A percentile compares a stretch with the other conserved stretches of the same genome.
Evolutionary conservation across 2,888 invertebrate genomes (phyloP).

Genomic region (Zygothrica quintamaculata): DNA sequence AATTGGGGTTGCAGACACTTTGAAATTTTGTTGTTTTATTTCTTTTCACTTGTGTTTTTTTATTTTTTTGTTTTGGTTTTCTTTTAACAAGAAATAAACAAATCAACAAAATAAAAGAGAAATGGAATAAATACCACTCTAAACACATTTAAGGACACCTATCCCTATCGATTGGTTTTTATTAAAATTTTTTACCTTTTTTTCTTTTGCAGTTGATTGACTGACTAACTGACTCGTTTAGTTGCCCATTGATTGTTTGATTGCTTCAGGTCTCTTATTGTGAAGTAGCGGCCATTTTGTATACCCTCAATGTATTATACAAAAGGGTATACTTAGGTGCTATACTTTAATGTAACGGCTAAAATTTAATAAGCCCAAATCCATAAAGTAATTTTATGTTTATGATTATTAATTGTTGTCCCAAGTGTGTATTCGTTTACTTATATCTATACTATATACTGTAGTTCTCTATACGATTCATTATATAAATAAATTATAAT

Average conservation of each 20-base stretch:
- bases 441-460: no score
- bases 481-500: no score
- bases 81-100: slow-evolving; percentile 22
- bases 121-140: slow-evolving; percentile 31
- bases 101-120: slow-evolving; percentile 12
- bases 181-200: slow-evolving; percentile 37
- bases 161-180: slow-evolving; percentile 21
- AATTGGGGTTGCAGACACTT: slow-evolving; percentile 64
- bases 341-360: no score
- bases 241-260: slow-evolving; percentile 55
- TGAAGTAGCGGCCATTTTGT: slow-evolving; percentile 26
- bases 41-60: no score
- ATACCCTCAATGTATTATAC: no score
- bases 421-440: no score
- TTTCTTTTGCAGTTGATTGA: slow-evolving; percentile 57
- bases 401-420: no score
- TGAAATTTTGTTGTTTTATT: slow-evolving; percentile 40
- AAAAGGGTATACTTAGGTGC: no score
- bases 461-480: no score
- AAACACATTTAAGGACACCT: slow-evolving; percentile 41
- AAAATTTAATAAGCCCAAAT: no score
- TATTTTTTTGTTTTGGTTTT: no score
- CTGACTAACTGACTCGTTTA: slow-evolving; percentile 46
- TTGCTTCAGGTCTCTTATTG: slow-evolving; percentile 26
- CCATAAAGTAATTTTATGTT: no score